A percentile compares a stretch with the other conserved stretches of the same genome.
These are phyloP conservation scores for Mesorhabditis belari DNA, from an alignment of 2,888 invertebrate species.

Conservation along the genomic window DNA sequence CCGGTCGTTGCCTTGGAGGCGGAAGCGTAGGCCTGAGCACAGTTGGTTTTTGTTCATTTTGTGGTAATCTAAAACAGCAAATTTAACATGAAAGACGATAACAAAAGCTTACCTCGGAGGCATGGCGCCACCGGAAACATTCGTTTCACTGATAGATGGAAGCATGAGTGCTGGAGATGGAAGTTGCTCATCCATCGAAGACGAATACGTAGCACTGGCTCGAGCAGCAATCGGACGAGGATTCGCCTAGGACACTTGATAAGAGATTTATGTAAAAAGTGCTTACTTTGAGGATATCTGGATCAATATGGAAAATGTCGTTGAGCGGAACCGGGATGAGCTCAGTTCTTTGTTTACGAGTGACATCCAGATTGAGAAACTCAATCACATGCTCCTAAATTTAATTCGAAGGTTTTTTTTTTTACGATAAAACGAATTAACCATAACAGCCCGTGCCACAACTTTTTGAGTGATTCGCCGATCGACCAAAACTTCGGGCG, in stretches of 20 bases:
- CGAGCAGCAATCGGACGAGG: not conserved
- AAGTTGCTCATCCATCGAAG: not conserved
- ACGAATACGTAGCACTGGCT: not conserved
- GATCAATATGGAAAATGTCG: constrained; percentile 19
- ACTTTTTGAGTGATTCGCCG: constrained; percentile 34
- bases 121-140: too few relatives aligned
- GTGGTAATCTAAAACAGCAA: too few relatives aligned
- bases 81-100: too few relatives aligned
- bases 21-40: too few relatives aligned
- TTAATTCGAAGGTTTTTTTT: not conserved
- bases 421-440: constrained; percentile 5
- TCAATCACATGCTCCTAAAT: constrained; percentile 34
- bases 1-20: too few relatives aligned
- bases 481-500: constrained; percentile 16
- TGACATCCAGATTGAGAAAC: constrained; percentile 25
- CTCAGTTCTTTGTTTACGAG: constrained; percentile 8
- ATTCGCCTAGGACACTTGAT: not conserved
- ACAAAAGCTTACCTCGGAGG: too few relatives aligned
- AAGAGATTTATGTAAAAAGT: not conserved
- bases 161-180: too few relatives aligned
- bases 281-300: constrained; percentile 1
- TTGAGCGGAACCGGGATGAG: constrained; percentile 19
- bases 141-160: too few relatives aligned
- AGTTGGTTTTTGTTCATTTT: too few relatives aligned
- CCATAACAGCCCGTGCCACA: constrained; percentile 29